Base-by-base conservation (phyloP, 2,888 invertebrate species). In the Calliphora vomitoria region DNA sequence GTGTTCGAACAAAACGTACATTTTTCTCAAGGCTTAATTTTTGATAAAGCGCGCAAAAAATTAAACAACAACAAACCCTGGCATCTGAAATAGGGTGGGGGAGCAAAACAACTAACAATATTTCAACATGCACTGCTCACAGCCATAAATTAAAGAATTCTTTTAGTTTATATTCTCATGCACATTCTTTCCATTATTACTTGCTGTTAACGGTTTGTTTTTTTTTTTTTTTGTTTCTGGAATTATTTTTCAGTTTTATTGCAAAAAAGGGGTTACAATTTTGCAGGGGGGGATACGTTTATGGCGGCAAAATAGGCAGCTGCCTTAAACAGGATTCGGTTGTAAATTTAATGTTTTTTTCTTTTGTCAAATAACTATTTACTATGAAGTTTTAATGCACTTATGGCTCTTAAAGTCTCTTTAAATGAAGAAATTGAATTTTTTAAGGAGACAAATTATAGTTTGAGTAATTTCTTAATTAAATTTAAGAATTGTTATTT, bases 11-110 rank as follows among this genome's bases (percentile, higher is more conserved):
- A 71, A 82, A 60, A 76, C 13, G 25, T 62, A 83, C 18, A 78
- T 83, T 71, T 71, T 58, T 71, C 83, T 60, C 81, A 83, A 83
- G 83, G 83, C 83, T 83, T 78, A 64, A 76, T 62, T 71, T 55
- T 64, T 76, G 62, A 53, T 62, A 64, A 81, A 18, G 64, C 18
- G 64, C 8, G 44, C n/a, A 44, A 41, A 38, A 50, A 47, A 44
- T 11, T 11, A 35, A 44, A 44, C 13, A 11, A 44, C 13, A 11
- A 15, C 50, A 35, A 66, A 25, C 60, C 13, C 60, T 58, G 20
- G 31, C 25, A 60, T 15, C 25, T 60, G 15, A 25, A 31, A 60
- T 11, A 4, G 55, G 55, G 10, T 2, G 31, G 60, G 15, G 31
- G 6, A 4, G 4, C 13, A 31, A 31, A 38, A 38, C 18, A 64